Evolutionary conservation across 1,140 invertebrate species (phyloP), one percentile per base, ranked within the genome.

Genomic region (Lucilia cuprina): DNA sequence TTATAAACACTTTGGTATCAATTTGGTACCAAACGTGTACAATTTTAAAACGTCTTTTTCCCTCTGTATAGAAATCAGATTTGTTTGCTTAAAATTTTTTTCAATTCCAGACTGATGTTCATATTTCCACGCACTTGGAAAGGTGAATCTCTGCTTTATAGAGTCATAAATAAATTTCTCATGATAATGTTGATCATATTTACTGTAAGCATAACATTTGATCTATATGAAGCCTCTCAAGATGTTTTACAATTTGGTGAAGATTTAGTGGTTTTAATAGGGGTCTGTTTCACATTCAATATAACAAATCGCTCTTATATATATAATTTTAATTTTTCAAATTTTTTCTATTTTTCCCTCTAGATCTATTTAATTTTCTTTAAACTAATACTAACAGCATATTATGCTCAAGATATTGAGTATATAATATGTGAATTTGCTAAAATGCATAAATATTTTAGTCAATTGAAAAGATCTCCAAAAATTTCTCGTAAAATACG

Each of bases 351-450:
- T 41, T 84, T 78, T 60, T 30, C 25, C 25, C 25, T 30, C 25
- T 60, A 84, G 84, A 55, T 84, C 17, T 82, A 49, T 17, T 84
- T 84, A 65, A 80, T 89, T 12, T 50, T 83, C 2, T 86, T 83
- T 74, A 89, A 88, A 34, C 82, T 85, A 3, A 55, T 41, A 2
- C 86, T 86, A 17, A 21, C 83, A 0, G 80, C 85, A 21, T 25
- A 83, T 1, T 80, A 86, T 0, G 85, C 85, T 35, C 30, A 86
- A 12, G 82, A 88, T 17, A 86, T 88, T 41, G 88, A 89, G 74
- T 84, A 86, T 13, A 85, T 89, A 2, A 85, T 89, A 34, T 75
- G 82, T 74, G 85, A 87, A 17, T 85, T 89, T 9, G 65, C 85
- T 13, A 86, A 84, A 74, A 86, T 84, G 17, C 49, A 83, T 47